These are phyloP conservation scores for Mixornis gularis DNA, from an alignment of 2,113 vertebrate genomes.

Conservation along the genomic window DNA sequence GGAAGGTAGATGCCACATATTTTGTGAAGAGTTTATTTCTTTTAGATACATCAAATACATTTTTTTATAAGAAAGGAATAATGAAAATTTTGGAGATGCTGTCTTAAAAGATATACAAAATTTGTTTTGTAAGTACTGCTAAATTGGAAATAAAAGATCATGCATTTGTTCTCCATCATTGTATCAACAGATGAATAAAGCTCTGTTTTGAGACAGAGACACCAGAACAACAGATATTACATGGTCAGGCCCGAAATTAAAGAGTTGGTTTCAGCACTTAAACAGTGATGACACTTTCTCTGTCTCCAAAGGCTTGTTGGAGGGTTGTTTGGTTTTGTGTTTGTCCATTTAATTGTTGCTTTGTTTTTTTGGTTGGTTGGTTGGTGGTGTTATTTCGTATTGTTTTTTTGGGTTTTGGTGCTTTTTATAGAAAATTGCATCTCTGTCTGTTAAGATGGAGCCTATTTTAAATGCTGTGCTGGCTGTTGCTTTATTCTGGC, in stretches of 20 bases:
- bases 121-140: background rate
- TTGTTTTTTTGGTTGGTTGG: background rate
- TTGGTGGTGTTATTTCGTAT: too few relatives aligned
- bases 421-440: background rate
- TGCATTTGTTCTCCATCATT: background rate
- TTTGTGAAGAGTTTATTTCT: background rate
- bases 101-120: background rate
- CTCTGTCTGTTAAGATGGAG: background rate
- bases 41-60: background rate
- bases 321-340: background rate
- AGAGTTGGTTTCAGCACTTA: background rate
- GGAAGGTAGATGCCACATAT: background rate
- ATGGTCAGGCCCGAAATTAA: background rate
- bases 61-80: background rate
- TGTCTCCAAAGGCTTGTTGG: background rate
- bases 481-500: background rate
- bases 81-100: background rate
- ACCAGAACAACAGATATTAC: background rate
- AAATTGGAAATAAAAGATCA: background rate
- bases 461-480: background rate
- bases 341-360: background rate
- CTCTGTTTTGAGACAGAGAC: background rate
- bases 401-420: fast-evolving
- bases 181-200: background rate
- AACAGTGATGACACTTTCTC: background rate